Conservation (phyloP, 2,888 invertebrate species). For the Calephelis perditalis region DNA sequence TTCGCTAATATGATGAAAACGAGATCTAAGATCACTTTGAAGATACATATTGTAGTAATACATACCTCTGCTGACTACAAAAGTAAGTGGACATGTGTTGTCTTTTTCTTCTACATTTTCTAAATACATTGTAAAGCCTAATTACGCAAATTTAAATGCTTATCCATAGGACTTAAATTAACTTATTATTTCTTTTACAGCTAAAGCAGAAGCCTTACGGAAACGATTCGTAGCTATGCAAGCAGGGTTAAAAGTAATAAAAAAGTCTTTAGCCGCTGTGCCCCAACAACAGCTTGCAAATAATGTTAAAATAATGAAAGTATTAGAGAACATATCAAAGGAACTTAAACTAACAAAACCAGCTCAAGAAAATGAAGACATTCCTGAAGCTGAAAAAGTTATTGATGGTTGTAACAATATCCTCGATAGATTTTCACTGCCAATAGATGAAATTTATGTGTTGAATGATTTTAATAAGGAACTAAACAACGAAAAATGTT, state of each 20-base stretch:
- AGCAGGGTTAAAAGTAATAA: constrained; percentile 8
- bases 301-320: constrained; percentile 6
- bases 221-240: background rate
- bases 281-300: constrained; percentile 3
- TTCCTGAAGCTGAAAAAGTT: background rate
- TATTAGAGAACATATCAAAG: constrained; percentile 2
- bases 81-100: no score
- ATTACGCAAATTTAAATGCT: no score
- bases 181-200: background rate
- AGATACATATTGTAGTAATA: no score
- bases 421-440: background rate
- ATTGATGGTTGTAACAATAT: background rate
- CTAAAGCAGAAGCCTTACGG: constrained; percentile 3
- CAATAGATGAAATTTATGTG: background rate
- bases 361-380: background rate
- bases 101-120: no score
- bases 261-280: background rate
- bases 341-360: background rate
- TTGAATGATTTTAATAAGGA: background rate
- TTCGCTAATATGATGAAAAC: no score
- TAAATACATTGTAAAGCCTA: no score
- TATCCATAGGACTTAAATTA: constrained; percentile 1
- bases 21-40: no score
- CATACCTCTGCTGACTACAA: no score
- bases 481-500: background rate